Evolutionary conservation across 2,888 invertebrate species (phyloP).

Genomic region (Ernsta delagoae): DNA sequence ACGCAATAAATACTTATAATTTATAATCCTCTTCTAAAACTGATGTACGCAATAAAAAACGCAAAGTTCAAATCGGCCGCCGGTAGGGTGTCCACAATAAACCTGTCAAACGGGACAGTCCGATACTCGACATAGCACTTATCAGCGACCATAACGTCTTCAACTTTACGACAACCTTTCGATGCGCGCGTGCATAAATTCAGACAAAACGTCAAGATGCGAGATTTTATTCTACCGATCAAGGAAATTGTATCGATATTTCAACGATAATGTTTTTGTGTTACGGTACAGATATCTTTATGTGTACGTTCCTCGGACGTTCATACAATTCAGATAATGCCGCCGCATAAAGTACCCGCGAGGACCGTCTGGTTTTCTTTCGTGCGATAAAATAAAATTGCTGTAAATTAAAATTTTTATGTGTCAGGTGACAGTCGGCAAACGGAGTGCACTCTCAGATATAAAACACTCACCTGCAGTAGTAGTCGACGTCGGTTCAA

Average conservation of each 20-base stretch:
- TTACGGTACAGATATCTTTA: slow-evolving; percentile 74
- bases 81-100: slow-evolving; percentile 81
- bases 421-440: slow-evolving; percentile 38
- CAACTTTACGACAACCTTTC: slow-evolving; percentile 80
- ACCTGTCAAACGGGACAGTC: slow-evolving; percentile 75
- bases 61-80: slow-evolving; percentile 62
- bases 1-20: slow-evolving; percentile 34
- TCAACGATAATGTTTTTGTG: slow-evolving; percentile 79
- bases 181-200: slow-evolving; percentile 75
- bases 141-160: slow-evolving; percentile 80
- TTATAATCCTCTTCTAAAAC: slow-evolving; percentile 31
- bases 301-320: slow-evolving; percentile 67
- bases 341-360: slow-evolving; percentile 47
- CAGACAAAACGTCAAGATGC: slow-evolving; percentile 72
- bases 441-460: slow-evolving; percentile 35
- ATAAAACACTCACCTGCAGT: slow-evolving; percentile 36
- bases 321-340: slow-evolving; percentile 59
- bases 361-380: slow-evolving; percentile 46
- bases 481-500: slow-evolving; percentile 25
- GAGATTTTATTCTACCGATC: slow-evolving; percentile 81
- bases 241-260: slow-evolving; percentile 82
- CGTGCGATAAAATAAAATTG: slow-evolving; percentile 48
- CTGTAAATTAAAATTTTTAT: slow-evolving; percentile 50
- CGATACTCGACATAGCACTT: slow-evolving; percentile 76
- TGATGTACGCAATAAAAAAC: slow-evolving; percentile 52